These are phyloP conservation scores for Pseudococcus viburni DNA, from an alignment of 2,888 invertebrate species.

Conservation along the genomic window DNA sequence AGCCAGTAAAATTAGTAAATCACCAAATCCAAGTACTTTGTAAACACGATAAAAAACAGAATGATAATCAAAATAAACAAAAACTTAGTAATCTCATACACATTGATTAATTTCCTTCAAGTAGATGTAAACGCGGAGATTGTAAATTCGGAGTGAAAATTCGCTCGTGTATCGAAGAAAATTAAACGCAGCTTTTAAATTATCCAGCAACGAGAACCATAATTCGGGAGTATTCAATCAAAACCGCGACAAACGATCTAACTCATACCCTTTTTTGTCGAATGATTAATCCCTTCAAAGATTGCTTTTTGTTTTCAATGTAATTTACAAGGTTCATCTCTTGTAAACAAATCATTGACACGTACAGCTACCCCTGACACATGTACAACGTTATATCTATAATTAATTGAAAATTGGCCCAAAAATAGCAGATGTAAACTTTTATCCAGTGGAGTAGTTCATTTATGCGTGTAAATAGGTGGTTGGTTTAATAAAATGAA, in stretches of 20 bases:
- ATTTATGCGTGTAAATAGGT: too few relatives aligned
- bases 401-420: background rate
- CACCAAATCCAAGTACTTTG: background rate
- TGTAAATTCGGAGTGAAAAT: background rate
- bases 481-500: too few relatives aligned
- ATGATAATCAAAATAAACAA: too few relatives aligned
- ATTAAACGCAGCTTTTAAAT: background rate
- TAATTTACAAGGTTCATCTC: slow-evolving; percentile 5
- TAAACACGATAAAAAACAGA: too few relatives aligned
- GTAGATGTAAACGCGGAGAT: too few relatives aligned
- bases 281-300: slow-evolving; percentile 19
- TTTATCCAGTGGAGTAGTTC: too few relatives aligned
- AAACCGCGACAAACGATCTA: background rate
- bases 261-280: background rate
- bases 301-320: slow-evolving; percentile 11
- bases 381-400: background rate
- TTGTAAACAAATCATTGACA: slow-evolving; percentile 22
- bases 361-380: background rate
- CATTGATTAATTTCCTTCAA: too few relatives aligned
- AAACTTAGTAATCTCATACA: too few relatives aligned
- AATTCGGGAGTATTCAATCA: background rate
- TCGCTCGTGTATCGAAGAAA: background rate
- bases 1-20: background rate
- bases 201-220: background rate
- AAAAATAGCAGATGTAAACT: too few relatives aligned